Conservation (phyloP, 2,797 vertebrate genomes). For the Acipenser ruthenus region DNA sequence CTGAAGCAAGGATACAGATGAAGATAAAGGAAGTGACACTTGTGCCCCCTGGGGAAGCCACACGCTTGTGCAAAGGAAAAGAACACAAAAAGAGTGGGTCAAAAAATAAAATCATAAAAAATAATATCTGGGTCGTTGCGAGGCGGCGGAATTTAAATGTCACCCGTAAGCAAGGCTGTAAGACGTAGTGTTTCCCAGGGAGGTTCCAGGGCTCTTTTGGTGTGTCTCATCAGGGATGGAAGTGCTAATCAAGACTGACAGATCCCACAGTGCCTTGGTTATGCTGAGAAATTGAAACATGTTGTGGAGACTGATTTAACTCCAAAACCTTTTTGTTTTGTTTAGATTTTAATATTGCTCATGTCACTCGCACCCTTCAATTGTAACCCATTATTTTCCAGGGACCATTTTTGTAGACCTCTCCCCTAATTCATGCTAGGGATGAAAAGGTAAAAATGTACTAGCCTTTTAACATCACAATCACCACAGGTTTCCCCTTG, state of each 20-base stretch:
- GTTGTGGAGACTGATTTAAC: slow-evolving; percentile 15
- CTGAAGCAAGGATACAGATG: slow-evolving; percentile 45
- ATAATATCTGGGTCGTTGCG: slow-evolving; percentile 29
- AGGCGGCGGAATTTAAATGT: slow-evolving; percentile 46
- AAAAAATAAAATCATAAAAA: slow-evolving; percentile 6
- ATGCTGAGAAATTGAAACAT: slow-evolving; percentile 1
- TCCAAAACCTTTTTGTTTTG: slow-evolving; percentile 18
- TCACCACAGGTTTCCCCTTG: too few species aligned
- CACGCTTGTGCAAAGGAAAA: slow-evolving; percentile 25
- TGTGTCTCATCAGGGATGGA: slow-evolving; percentile 16
- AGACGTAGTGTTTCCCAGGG: slow-evolving; percentile 14
- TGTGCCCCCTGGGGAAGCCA: slow-evolving; percentile 49
- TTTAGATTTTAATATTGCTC: slow-evolving; percentile 29
- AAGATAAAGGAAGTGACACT: slow-evolving; percentile 59
- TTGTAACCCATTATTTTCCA: not conserved
- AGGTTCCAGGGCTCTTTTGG: slow-evolving; percentile 17
- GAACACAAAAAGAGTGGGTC: slow-evolving; percentile 15
- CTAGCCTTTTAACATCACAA: too few species aligned
- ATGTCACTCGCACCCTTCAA: not conserved
- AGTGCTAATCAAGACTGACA: slow-evolving; percentile 18
- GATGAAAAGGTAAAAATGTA: not conserved
- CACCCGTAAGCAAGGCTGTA: slow-evolving; percentile 33
- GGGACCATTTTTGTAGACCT: not conserved
- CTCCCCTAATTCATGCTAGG: not conserved
- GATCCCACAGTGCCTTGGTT: slow-evolving; percentile 11